A percentile compares a stretch with the other conserved stretches of the same genome.
Conservation (phyloP, 2,797 vertebrate species). For the Sebastes diaconus region DNA sequence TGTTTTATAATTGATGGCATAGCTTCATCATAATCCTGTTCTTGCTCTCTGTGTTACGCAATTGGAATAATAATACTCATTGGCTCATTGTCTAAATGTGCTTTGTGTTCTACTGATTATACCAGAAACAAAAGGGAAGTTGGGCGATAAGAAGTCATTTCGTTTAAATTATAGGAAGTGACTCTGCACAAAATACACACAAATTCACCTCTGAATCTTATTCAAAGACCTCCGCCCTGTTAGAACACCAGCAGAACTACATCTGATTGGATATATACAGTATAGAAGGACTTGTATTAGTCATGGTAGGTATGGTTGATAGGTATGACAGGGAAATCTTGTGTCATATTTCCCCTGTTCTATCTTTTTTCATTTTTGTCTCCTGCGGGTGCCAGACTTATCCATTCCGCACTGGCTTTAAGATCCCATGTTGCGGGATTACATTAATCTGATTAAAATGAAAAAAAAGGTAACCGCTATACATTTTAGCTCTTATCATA, state of each 20-base stretch:
- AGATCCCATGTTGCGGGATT: constrained; percentile 42
- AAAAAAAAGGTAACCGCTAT: constrained; percentile 32
- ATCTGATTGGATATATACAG: not conserved
- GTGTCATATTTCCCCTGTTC: not conserved
- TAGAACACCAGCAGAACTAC: not conserved
- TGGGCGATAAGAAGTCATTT: not conserved
- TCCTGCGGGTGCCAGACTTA: constrained; percentile 6
- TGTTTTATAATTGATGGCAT: constrained; percentile 15
- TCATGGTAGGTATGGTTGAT: not conserved
- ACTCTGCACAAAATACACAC: constrained; percentile 1
- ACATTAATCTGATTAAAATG: constrained; percentile 51
- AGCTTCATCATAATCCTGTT: constrained; percentile 24
- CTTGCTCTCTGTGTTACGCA: not conserved
- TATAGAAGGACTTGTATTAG: not conserved
- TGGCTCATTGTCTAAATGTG: constrained; percentile 1
- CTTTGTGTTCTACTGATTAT: constrained; percentile 14
- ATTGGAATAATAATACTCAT: not conserved
- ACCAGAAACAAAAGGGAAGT: constrained; percentile 3
- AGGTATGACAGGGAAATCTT: not conserved
- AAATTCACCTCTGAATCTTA: not conserved
- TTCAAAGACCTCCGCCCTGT: not conserved
- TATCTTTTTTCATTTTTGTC: not conserved
- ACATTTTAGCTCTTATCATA: constrained; percentile 38
- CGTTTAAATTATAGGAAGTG: not conserved
- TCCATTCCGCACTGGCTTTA: not conserved